A percentile compares a stretch with the other conserved stretches of the same genome.
phyloP scores from a whole-genome alignment of 2,888 invertebrate species.

The Biston betularia region DNA sequence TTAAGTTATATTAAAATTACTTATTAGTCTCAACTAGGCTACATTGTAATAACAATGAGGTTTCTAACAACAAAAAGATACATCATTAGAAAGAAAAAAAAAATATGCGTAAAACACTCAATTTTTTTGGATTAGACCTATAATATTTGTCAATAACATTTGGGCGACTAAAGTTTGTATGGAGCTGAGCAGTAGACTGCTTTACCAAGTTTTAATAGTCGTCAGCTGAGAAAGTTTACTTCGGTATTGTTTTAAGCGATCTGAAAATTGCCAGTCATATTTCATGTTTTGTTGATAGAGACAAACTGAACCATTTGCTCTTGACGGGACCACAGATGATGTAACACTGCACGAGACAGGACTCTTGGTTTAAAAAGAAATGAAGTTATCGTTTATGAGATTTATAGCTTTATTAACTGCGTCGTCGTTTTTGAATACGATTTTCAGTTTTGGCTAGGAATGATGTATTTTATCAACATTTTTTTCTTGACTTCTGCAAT shows the following conservation, averaged over 20 bases:
- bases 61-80: too few species aligned
- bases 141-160: slow-evolving; percentile 4
- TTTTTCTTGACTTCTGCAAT: too few species aligned
- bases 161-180: neutral
- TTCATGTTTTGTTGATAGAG: slow-evolving; percentile 15
- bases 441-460: too few species aligned
- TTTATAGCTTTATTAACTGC: neutral
- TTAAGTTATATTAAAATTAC: too few species aligned
- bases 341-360: neutral
- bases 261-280: slow-evolving; percentile 13
- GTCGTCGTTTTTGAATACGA: too few species aligned
- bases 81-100: too few species aligned
- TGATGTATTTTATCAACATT: too few species aligned
- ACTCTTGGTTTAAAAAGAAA: neutral
- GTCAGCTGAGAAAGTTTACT: slow-evolving; percentile 17
- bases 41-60: too few species aligned
- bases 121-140: neutral
- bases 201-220: slow-evolving; percentile 5
- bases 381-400: neutral
- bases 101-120: too few species aligned
- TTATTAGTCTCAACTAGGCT: too few species aligned
- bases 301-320: slow-evolving; percentile 7
- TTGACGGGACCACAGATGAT: slow-evolving; percentile 1
- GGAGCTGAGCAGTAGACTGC: neutral
- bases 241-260: slow-evolving; percentile 27